Conservation (phyloP, 2,888 invertebrate genomes). For the Lypha dubia region DNA sequence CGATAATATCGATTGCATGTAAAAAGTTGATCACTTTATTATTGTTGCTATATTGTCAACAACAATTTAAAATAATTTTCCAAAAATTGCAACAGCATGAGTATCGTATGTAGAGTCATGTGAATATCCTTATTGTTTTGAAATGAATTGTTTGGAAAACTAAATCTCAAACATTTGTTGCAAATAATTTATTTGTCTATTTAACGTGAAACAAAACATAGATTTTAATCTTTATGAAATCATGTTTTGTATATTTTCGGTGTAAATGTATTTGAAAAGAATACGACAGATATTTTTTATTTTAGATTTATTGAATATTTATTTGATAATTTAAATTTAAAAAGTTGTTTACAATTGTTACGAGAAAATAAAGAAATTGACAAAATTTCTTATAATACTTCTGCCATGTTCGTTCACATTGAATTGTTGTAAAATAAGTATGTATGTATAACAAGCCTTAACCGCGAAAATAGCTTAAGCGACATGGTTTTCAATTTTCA, state of each 20-base stretch:
- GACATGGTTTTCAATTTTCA: no score
- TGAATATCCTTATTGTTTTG: no score
- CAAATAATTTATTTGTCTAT: conserved; percentile 40
- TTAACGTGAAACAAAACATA: conserved; percentile 3
- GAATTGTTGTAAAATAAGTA: no score
- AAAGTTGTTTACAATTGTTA: conserved; percentile 19
- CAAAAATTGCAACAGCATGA: no score
- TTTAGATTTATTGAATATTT: not conserved
- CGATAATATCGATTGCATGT: no score
- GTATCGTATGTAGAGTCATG: no score
- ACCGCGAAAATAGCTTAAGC: no score
- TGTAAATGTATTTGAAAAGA: not conserved
- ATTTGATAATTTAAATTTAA: not conserved
- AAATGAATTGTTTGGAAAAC: not conserved
- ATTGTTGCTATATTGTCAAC: no score
- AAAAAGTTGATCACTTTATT: no score
- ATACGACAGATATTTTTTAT: not conserved
- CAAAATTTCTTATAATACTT: not conserved
- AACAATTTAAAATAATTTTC: no score
- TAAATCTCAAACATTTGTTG: not conserved
- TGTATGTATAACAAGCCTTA: no score
- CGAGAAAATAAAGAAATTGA: conserved; percentile 18
- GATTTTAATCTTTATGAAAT: conserved; percentile 45
- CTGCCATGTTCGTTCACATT: no score
- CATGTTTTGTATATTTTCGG: conserved; percentile 44